Evolutionary conservation across 2,888 invertebrate species (phyloP), one percentile per base, ranked within the genome.

Genomic region (Ypsolopha scabrella): DNA sequence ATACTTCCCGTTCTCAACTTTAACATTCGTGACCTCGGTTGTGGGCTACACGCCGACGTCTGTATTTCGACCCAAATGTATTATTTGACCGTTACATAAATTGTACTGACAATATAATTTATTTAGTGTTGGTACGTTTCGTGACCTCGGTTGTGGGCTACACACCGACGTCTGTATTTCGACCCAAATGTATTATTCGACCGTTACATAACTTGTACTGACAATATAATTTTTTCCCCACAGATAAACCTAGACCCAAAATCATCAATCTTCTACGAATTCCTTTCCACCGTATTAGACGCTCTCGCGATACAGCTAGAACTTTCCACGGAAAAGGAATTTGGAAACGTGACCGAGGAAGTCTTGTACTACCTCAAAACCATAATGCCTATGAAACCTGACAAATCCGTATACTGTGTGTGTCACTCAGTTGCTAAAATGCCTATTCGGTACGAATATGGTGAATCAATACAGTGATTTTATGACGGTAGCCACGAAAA

Each of bases 241-340:
- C 80, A 93, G 93, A 91, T 91, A 64, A 94, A 94, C 46, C 85
- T 96, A 60, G 94, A 95, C 62, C 88, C 90, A 38, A 90, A 91
- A 61, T 90, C 91, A 38, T 93, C 93, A 59, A 92, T 93, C 67
- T 93, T 96, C 68, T 74, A 92, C 50, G 88, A 87, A 36, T 86
- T 94, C 54, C 72, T 94, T 50, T 87, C 88, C 53, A 89, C 90
- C 7, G 83, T 90, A 0, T 78, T 94, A 7, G 87, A 90, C 55
- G 89, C 90, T 6, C 70, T 95, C 33, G 90, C 92, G 0, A 90
- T 93, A 54, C 87, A 94, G 46, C 70, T 94, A 54, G 93, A 93
- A 75, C 76, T 93, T 37, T 87, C 90, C 1, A 91, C 91, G 0
- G 86, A 92, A 49, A 80, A 80, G 24, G 95, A 95, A 72, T 89